Evolutionary conservation across 2,797 vertebrate species (phyloP).

Genomic region (Yasuhikotakia modesta): DNA sequence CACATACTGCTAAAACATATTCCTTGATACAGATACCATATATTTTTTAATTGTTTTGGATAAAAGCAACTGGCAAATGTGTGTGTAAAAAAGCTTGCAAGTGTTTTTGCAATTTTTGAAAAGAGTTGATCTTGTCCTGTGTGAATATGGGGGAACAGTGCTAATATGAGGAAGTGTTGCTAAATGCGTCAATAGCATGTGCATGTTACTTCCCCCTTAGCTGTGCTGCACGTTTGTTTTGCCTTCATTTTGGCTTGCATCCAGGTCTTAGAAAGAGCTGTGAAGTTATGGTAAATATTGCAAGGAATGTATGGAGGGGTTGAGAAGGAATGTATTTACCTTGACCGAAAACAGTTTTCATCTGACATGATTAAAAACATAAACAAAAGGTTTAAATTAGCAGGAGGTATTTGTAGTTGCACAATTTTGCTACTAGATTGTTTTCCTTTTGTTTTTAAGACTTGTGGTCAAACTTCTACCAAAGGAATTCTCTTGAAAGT

Average conservation of each 20-base stretch:
- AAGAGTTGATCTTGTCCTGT: not conserved
- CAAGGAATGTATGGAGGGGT: constrained; percentile 70
- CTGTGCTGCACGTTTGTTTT: constrained; percentile 64
- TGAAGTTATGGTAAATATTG: constrained; percentile 64
- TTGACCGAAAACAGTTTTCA: constrained; percentile 66
- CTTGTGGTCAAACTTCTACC: not conserved
- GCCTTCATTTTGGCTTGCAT: constrained; percentile 57
- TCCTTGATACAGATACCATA: no score
- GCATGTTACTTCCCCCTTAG: constrained; percentile 40
- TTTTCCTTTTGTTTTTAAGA: constrained; percentile 31
- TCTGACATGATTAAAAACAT: constrained; percentile 56
- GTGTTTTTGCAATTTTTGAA: not conserved
- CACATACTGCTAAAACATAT: no score
- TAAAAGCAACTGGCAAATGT: no score
- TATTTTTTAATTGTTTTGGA: no score
- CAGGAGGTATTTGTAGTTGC: constrained; percentile 64
- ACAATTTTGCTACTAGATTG: constrained; percentile 55
- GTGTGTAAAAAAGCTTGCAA: no score
- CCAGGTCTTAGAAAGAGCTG: constrained; percentile 61
- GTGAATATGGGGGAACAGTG: constrained; percentile 17
- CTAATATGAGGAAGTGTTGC: constrained; percentile 55
- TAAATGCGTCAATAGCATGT: constrained; percentile 51
- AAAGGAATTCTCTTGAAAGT: not conserved
- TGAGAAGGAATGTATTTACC: constrained; percentile 72
- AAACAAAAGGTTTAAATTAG: constrained; percentile 65